Base-by-base conservation (phyloP, 2,797 vertebrate species). In the Anomalospiza imberbis region DNA sequence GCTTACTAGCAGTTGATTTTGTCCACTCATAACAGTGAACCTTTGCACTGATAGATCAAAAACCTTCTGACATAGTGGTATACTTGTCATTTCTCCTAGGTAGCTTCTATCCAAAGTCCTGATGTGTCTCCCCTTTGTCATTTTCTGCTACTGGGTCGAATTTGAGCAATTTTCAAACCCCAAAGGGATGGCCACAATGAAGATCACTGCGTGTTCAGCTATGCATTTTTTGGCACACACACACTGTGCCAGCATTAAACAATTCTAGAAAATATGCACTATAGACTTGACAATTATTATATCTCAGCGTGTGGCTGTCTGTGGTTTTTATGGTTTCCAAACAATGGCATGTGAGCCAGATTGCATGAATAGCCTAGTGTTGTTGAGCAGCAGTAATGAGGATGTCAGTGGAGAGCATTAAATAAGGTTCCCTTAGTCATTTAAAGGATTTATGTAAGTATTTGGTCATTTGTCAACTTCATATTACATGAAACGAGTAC, bases 241-340 rank as follows among this genome's bases (percentile, higher is more conserved):
- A 79, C 13, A 73, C 44, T 76, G 71, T 45, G 71, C 60, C 81
- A 92, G 22, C 63, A 86, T 85, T 93, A 89, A 96, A 82, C 74
- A 79, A 55, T 85, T 70, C 50, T 60, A 70, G 51, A 73, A 96
- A 94, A 92, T 94, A 89, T 32, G 13, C 74, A 53, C 48, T 70
- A 25, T 48, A 79, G 71, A 75, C 47, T 84, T 94, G 81, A 92
- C 74, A 89, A 85, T 96, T 87, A 91, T 85, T 89, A 63, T 73
- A 48, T 89, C 89, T 79, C 86, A 87, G 92, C 29, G 0, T 91
- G 94, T 0, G 29, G 32, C n/a, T 89, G 84, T 53, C 92, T 91
- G 51, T 89, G 63, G 31, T 85, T 94, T 93, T 89, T 78, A 94
- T 93, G 89, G 91, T 78, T 94, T 91, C 70, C 81, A 92, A 91